Evolutionary conservation across 2,113 vertebrate species (phyloP), one percentile per base, ranked within the genome.

Genomic region (Onychorhynchus coronatus): DNA sequence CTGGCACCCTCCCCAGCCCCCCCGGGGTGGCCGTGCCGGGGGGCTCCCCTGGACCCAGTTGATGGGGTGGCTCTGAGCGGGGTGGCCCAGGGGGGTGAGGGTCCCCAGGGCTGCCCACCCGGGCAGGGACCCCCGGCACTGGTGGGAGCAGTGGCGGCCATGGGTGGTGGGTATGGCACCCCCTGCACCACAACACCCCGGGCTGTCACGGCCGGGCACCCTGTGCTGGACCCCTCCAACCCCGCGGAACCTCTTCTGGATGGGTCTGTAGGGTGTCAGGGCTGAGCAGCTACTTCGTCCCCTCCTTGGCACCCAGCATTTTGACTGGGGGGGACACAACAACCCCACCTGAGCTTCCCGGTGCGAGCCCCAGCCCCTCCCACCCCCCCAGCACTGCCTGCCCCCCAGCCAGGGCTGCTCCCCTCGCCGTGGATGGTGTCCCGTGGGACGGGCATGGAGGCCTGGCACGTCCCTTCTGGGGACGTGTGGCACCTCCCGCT

Each of bases 351-450:
- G 1, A 58, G 37, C 9, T 22, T 35, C 73, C n/a, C 1, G 1
- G 8, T 9, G 23, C 17, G 50, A 72, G 20, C 39, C 75, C 65
- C 61, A 17, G 66, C 46, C 62, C 85, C 46, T 58, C 42, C 24
- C 4, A 6, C 10, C 8, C n/a, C n/a, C 25, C 7, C 28, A 27
- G 2, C 2, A 5, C 71, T 13, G 56, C 31, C 52, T 19, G 79
- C 24, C 39, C 66, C 37, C 22, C 67, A 6, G 31, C 25, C 3
- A 1, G 66, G 56, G 61, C 62, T n/a, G 76, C 42, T n/a, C 11
- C 71, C 56, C 49, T 25, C 3, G 0, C 35, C 6, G 1, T 1
- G 4, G n/a, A 42, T 2, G 4, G 30, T 2, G 22, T 9, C 81
- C 77, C 6, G 5, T 28, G 42, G 58, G 31, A 30, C 3, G 0